Evolutionary conservation across 1,140 invertebrate species (phyloP), one percentile per base, ranked within the genome.

Genomic region (Bombus waltoni): DNA sequence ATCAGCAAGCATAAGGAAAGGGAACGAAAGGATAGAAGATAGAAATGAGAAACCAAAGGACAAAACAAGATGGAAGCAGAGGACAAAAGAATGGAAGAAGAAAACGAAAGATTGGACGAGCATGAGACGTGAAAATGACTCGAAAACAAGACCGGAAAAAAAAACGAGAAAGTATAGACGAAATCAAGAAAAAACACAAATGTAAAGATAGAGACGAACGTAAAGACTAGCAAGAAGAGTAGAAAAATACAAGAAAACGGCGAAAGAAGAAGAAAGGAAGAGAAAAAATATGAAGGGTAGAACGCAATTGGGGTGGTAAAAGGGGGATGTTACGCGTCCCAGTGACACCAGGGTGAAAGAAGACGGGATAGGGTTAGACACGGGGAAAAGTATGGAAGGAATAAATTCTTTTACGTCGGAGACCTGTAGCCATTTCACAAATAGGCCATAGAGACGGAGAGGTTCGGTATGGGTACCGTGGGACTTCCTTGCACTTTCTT

Each of bases 381-480:
- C 65, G 42, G 40, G 53, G 18, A 57, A 40, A 72, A 32, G 53
- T 32, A 73, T 28, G 32, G 70, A 53, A 68, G 44, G 78, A 75
- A 90, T 90, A 90, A 90, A 90, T 90, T 90, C 82, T 83, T 71
- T 75, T 77, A 72, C 38, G 79, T 86, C 80, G 57, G 53, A 68
- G 66, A 70, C 59, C 75, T 59, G 47, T 53, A 71, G 71, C 88
- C 86, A 84, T 90, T 80, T 81, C 89, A 38, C 86, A 90, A 90
- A 90, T 88, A 90, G 88, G 68, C 88, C 85, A 90, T 89, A 85
- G 88, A 87, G 81, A 78, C 88, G 53, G 80, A 88, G 81, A 88
- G 86, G 89, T 88, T 88, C 84, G 59, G n/a, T 90, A 90, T 88
- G 83, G 89, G 72, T 74, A 53, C 42, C 83, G 38, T 86, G 89